Conservation (phyloP, 2,888 invertebrate genomes). For the Sycophila texana region DNA sequence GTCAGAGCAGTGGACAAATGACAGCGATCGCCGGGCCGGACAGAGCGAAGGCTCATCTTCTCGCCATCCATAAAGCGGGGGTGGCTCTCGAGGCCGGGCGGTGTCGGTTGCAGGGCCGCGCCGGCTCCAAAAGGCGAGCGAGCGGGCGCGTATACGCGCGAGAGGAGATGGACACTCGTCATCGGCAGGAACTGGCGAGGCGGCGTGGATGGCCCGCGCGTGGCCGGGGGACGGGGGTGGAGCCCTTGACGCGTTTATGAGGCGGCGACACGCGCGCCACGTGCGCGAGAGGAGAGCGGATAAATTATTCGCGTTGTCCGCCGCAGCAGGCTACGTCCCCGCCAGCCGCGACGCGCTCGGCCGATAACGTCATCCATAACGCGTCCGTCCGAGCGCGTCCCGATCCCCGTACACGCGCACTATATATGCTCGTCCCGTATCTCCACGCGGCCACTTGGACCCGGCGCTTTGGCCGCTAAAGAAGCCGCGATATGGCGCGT, state of each 20-base stretch:
- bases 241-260: slow-evolving; percentile 49
- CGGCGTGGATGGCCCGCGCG: background rate
- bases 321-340: slow-evolving; percentile 31
- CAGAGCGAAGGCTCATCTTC: background rate
- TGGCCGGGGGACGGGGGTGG: background rate
- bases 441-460: background rate
- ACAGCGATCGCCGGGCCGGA: background rate
- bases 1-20: background rate
- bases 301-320: slow-evolving; percentile 72
- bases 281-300: slow-evolving; percentile 59
- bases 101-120: too few relatives aligned
- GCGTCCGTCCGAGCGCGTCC: slow-evolving; percentile 43
- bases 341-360: slow-evolving; percentile 57
- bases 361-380: slow-evolving; percentile 73
- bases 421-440: background rate
- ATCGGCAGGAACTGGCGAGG: background rate
- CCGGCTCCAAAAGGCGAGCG: background rate
- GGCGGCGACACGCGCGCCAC: slow-evolving; percentile 50
- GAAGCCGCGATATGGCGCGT: too few relatives aligned
- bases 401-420: too few relatives aligned
- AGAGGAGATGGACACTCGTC: slow-evolving; percentile 11
- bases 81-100: too few relatives aligned
- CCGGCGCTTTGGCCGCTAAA: too few relatives aligned
- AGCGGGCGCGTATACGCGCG: background rate
- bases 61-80: background rate